Evolutionary conservation across 2,113 vertebrate genomes (phyloP).

Genomic region (Aptenodytes forsteri): DNA sequence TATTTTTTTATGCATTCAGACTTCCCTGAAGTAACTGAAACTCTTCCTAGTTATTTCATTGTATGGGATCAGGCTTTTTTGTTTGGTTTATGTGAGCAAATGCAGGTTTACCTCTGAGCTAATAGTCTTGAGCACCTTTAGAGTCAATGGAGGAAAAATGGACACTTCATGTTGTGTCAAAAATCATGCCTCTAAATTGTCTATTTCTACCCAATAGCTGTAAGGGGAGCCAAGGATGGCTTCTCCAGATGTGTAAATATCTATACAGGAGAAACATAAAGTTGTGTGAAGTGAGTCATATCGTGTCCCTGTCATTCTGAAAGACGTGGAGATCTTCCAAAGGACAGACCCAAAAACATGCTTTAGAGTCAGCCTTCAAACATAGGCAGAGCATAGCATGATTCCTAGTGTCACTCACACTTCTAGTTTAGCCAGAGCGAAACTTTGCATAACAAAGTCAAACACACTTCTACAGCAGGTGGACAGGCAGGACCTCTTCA

Average conservation of each 20-base stretch:
- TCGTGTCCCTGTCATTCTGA: not conserved
- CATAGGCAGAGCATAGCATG: not conserved
- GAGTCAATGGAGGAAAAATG: not conserved
- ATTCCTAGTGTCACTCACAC: not conserved
- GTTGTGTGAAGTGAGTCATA: not conserved
- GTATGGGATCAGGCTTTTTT: not conserved
- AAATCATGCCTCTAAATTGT: not conserved
- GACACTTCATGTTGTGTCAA: not conserved
- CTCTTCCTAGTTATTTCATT: not conserved
- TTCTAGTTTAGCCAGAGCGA: not conserved
- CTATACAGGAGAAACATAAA: not conserved
- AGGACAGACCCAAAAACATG: not conserved
- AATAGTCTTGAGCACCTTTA: not conserved
- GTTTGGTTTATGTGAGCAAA: not conserved
- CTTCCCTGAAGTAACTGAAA: not conserved
- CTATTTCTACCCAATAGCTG: not conserved
- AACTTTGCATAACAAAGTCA: not conserved
- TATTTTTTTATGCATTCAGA: not conserved
- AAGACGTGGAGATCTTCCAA: not conserved
- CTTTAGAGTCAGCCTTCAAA: not conserved
- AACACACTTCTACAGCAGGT: not conserved
- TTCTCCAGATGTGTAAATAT: not conserved
- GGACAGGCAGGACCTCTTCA: not conserved
- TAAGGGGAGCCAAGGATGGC: not conserved
- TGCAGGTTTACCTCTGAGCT: not conserved